These are phyloP conservation scores for Pipistrellus kuhlii DNA, from an alignment of 2,797 vertebrate species.

Conservation along the genomic window DNA sequence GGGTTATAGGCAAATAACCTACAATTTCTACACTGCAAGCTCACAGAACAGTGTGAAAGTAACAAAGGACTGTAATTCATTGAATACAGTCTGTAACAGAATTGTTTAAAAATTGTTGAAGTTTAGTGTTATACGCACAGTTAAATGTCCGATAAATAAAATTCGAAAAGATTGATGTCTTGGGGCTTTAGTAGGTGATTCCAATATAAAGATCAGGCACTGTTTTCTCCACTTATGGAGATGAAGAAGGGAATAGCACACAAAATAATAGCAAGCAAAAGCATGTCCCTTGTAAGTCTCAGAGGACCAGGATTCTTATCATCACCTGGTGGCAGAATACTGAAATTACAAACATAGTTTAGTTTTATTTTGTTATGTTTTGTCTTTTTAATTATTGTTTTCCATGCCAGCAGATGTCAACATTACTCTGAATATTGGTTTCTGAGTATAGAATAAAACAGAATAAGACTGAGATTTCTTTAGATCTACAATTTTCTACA, in stretches of 20 bases:
- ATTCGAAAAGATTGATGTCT: constrained; percentile 50
- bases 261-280: background rate
- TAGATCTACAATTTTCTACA: constrained; percentile 10
- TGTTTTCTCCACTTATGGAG: background rate
- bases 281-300: background rate
- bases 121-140: constrained; percentile 44
- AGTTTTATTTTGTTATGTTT: background rate
- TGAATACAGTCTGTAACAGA: constrained; percentile 38
- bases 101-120: constrained; percentile 54
- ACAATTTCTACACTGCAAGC: constrained; percentile 46
- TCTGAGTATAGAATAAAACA: constrained; percentile 34
- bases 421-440: constrained; percentile 51
- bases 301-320: constrained; percentile 29
- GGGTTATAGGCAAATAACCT: constrained; percentile 44
- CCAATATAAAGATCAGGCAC: background rate
- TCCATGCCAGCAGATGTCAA: constrained; percentile 7
- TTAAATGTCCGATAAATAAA: constrained; percentile 62
- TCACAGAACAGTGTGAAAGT: constrained; percentile 34
- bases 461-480: constrained; percentile 55
- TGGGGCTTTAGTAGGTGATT: background rate
- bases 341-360: constrained; percentile 48
- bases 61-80: constrained; percentile 52
- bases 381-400: background rate
- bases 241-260: background rate
- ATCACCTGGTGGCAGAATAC: constrained; percentile 46